Conservation (phyloP, 2,888 invertebrate species). For the Protula sp. region DNA sequence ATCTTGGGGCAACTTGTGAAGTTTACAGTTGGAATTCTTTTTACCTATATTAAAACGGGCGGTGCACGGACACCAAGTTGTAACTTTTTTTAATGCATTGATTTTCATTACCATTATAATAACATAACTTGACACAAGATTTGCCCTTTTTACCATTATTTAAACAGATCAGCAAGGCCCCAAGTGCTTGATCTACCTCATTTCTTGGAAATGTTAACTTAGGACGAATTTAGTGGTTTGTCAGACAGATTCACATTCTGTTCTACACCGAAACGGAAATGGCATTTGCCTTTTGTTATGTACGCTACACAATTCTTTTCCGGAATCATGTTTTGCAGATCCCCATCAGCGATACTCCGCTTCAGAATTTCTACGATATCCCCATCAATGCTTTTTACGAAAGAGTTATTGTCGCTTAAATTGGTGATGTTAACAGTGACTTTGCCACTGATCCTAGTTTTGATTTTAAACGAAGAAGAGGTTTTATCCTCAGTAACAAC, state of each 20-base stretch:
- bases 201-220: too few relatives aligned
- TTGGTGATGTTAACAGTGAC: constrained; percentile 23
- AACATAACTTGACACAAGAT: too few relatives aligned
- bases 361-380: not conserved
- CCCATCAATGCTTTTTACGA: constrained; percentile 20
- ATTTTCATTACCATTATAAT: too few relatives aligned
- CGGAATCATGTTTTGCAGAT: not conserved
- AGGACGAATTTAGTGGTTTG: too few relatives aligned
- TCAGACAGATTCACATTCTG: not conserved
- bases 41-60: too few relatives aligned
- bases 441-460: constrained; percentile 40
- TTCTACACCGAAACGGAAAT: not conserved
- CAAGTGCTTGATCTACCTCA: too few relatives aligned
- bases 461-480: constrained; percentile 49
- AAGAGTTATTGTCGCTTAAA: constrained; percentile 24
- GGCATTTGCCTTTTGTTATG: not conserved
- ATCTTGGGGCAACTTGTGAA: too few relatives aligned
- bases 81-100: too few relatives aligned
- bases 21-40: too few relatives aligned
- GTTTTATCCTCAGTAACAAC: constrained; percentile 55
- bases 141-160: too few relatives aligned
- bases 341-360: not conserved
- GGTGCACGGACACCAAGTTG: too few relatives aligned
- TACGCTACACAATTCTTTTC: not conserved
- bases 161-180: too few relatives aligned